Percentiles rank a stretch among this genome's conserved stretches.
phyloP scores from a whole-genome alignment of 2,888 invertebrate genomes.

The Shargacucullia verbasci region DNA sequence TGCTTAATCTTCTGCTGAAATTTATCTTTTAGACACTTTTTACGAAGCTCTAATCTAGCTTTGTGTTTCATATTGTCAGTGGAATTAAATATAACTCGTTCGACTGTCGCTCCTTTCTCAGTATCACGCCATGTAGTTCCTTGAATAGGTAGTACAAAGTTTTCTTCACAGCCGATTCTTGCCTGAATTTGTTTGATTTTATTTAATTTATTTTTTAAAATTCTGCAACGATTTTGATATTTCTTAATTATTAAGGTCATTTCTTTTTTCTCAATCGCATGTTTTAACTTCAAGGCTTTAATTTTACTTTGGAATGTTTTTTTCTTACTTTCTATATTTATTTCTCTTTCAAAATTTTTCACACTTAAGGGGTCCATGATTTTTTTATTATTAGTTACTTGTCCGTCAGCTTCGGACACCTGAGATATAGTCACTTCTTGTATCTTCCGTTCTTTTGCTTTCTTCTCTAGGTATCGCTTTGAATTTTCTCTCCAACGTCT shows the following conservation, averaged over 20 bases:
- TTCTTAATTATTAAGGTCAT: background rate
- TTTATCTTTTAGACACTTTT: background rate
- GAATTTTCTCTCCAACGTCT: conserved; percentile 8
- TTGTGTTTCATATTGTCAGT: background rate
- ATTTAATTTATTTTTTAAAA: background rate
- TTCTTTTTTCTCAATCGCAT: background rate
- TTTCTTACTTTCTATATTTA: background rate
- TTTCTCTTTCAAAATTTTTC: background rate
- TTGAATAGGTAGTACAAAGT: background rate
- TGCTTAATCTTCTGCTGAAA: background rate
- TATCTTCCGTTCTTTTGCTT: background rate
- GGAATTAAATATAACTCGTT: background rate
- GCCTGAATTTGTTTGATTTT: background rate
- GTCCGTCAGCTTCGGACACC: background rate
- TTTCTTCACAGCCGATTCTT: background rate
- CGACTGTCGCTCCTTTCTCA: background rate
- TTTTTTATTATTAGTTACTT: background rate
- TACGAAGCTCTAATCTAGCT: background rate
- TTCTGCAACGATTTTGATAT: background rate
- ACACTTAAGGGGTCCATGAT: background rate
- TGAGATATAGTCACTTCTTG: background rate
- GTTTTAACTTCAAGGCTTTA: background rate
- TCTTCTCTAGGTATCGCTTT: conserved; percentile 1
- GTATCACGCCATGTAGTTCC: background rate
- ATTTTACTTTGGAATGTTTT: background rate